Percentiles rank a stretch among this genome's conserved stretches.
Evolutionary conservation across 2,888 invertebrate species (phyloP).

Genomic region (Monopis laevigella): DNA sequence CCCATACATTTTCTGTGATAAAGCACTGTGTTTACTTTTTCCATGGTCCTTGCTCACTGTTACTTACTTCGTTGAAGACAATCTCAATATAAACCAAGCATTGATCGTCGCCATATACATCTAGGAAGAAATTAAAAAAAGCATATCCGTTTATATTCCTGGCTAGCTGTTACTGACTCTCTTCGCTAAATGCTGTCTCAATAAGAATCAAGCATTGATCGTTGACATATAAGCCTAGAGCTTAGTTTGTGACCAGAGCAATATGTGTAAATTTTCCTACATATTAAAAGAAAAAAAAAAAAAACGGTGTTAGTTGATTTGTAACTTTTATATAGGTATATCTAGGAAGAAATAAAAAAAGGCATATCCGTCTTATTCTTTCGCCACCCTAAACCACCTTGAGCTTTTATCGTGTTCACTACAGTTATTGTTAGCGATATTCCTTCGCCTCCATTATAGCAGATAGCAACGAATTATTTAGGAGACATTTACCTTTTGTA

Average conservation of each 20-base stretch:
- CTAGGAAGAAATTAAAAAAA: too few relatives aligned
- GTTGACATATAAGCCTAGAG: background rate
- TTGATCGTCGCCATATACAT: too few relatives aligned
- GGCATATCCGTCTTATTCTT: slow-evolving; percentile 27
- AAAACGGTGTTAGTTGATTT: background rate
- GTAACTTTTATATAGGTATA: background rate
- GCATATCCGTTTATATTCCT: too few relatives aligned
- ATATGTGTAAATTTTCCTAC: too few relatives aligned
- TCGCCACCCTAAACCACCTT: slow-evolving; percentile 30
- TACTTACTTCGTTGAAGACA: too few relatives aligned
- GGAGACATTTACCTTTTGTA: slow-evolving; percentile 36
- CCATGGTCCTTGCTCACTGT: too few relatives aligned
- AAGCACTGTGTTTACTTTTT: too few relatives aligned
- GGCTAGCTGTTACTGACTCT: too few relatives aligned
- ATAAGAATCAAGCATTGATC: background rate
- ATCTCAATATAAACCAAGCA: too few relatives aligned
- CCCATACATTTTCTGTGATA: too few relatives aligned
- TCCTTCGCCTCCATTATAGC: slow-evolving; percentile 18
- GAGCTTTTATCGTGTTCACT: slow-evolving; percentile 48
- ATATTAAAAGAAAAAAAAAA: background rate
- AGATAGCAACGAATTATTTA: slow-evolving; percentile 43
- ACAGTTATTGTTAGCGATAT: slow-evolving; percentile 36
- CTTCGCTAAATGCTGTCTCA: too few relatives aligned
- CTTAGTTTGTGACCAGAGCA: background rate
- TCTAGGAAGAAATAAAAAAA: background rate